A percentile compares a stretch with the other conserved stretches of the same genome.
These are phyloP conservation scores for Timandra comae DNA, from an alignment of 2,888 invertebrate species.

Conservation along the genomic window DNA sequence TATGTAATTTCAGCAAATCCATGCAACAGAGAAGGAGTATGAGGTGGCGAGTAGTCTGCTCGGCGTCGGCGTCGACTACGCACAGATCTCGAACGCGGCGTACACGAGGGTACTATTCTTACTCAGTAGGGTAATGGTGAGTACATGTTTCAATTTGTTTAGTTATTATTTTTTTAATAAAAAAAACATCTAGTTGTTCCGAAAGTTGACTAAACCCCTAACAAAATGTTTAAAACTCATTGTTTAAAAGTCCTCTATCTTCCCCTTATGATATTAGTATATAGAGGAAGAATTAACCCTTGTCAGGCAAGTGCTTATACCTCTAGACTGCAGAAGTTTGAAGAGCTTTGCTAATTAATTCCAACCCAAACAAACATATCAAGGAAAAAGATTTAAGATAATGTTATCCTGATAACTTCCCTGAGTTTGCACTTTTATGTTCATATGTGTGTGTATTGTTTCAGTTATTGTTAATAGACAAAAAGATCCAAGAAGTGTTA, in stretches of 20 bases:
- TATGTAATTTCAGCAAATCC: conserved; percentile 88
- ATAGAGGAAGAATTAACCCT: too few relatives aligned
- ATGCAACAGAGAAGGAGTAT: conserved; percentile 94
- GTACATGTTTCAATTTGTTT: conserved; percentile 27
- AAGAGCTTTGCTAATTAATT: too few relatives aligned
- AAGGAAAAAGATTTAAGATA: too few relatives aligned
- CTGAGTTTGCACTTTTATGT: too few relatives aligned
- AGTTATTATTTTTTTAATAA: background rate
- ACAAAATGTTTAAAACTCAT: too few relatives aligned
- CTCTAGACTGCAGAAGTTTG: too few relatives aligned
- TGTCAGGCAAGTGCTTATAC: too few relatives aligned
- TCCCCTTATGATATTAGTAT: too few relatives aligned
- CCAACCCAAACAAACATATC: too few relatives aligned
- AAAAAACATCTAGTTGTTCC: background rate
- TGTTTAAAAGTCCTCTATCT: too few relatives aligned
- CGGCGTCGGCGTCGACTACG: conserved; percentile 95
- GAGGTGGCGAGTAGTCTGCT: conserved; percentile 91
- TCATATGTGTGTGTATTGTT: conserved; percentile 42
- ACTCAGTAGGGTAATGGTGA: conserved; percentile 95
- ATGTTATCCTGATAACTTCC: too few relatives aligned
- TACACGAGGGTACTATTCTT: conserved; percentile 95
- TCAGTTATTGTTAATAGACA: conserved; percentile 93
- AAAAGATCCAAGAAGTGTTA: conserved; percentile 94
- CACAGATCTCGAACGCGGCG: conserved; percentile 93
- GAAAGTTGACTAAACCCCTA: too few relatives aligned